Base-by-base conservation (phyloP, 2,113 vertebrate genomes). In the Rutilus rutilus region DNA sequence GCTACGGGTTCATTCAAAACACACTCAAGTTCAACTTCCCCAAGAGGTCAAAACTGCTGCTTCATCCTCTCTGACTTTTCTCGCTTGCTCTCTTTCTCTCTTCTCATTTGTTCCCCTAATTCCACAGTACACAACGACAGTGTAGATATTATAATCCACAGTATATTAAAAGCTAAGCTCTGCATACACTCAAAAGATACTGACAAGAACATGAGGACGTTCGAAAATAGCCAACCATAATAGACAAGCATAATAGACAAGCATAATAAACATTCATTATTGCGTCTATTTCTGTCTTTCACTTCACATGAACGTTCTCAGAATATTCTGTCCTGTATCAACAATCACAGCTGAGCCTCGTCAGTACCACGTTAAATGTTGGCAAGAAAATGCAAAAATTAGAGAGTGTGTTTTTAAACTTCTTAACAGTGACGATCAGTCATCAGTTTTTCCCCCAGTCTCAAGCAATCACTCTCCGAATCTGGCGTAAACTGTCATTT, bases 1-100 rank as follows among this genome's bases (percentile, higher is more conserved):
- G 98, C 92, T 99, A 99, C 0, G 98, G 98, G 79, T 99, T 99
- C 93, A 96, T 99, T 89, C 98, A 99, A 91, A 99, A 99, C 57
- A 99, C 98, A 1, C 85, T 95, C 79, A 99, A 97, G 93, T 97
- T 97, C 92, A 95, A 91, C 78, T 99, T 99, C 90, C 98, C 98
- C 77, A 96, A 92, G 92, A 99, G 98, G 98, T 99, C 86, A 57
- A 75, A 52, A 36, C 23, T 47, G 23, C 27, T 59, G 4, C n/a
- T 27, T 7, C 15, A 33, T 25, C 30, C 52, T 59, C 50, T 45
- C 65, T 50, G 9, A 69, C 60, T 86, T 76, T n/a, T 78, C 25
- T 57, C 21, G 2, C 30, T 73, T 2, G 2, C 25, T 45, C 12
- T 12, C 21, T 39, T 5, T 36, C 14, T 47, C 73, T 81, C 14